A percentile compares a stretch with the other conserved stretches of the same genome.
These are phyloP conservation scores for Pogonus chalceus DNA, from an alignment of 1,140 invertebrate species.

Conservation along the genomic window DNA sequence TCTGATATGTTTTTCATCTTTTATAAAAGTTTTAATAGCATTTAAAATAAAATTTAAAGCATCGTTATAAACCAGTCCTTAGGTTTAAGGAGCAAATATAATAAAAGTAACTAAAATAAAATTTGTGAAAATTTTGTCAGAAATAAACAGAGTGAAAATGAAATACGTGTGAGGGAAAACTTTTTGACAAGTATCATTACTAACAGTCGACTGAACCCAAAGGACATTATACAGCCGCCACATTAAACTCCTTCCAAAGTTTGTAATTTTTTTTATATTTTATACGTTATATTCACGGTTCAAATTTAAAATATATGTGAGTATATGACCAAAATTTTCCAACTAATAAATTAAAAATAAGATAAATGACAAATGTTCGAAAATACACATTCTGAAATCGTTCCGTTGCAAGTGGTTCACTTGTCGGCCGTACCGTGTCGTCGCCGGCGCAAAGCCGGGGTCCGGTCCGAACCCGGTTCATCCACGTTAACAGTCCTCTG, in stretches of 20 bases:
- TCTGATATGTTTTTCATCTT: no score
- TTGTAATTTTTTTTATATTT: neutral
- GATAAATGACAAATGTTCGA: neutral
- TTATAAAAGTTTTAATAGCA: no score
- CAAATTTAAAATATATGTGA: neutral
- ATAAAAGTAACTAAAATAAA: conserved; percentile 3
- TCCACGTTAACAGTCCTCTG: neutral
- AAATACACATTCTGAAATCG: neutral
- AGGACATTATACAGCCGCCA: neutral
- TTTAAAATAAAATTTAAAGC: no score
- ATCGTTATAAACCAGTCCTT: no score
- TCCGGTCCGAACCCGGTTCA: neutral
- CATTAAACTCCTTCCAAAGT: neutral
- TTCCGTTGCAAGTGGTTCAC: neutral
- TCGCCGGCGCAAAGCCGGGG: neutral
- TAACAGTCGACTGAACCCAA: conserved; percentile 4
- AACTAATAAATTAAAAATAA: neutral
- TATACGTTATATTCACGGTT: neutral
- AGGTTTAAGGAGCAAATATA: neutral
- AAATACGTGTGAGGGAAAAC: neutral
- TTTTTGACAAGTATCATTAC: conserved; percentile 6
- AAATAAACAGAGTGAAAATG: conserved; percentile 5
- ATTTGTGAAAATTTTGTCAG: neutral
- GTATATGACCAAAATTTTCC: neutral
- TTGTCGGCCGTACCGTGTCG: neutral